Evolutionary conservation across 2,113 vertebrate species (phyloP), one percentile per base, ranked within the genome.

Genomic region (Caracal caracal): DNA sequence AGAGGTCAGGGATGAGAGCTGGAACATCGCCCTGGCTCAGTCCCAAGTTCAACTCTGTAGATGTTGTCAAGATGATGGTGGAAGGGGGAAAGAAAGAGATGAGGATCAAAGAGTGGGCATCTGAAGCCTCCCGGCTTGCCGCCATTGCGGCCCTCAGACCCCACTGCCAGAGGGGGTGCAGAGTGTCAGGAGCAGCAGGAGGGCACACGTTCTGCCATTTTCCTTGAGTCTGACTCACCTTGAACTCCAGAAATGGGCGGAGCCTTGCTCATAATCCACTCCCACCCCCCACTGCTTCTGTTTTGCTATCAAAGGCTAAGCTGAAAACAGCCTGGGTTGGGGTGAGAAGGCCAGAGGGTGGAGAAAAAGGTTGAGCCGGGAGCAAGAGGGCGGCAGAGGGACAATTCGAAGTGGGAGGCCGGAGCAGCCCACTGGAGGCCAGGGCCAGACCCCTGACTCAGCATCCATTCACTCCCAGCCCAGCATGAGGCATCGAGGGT

Each of bases 1-100:
- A 89, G 95, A 97, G 95, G 92, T 97, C 94, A 97, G 61, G 89
- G 89, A 90, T 35, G 19, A 96, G 92, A 88, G 79, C 93, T 93
- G 87, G 96, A 95, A 92, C 63, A 68, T 10, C 0, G 78, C 93
- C 94, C 94, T 95, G 98, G 97, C 97, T 84, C 87, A 47, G 80
- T 9, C 79, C 93, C 97, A 97, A 97, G 51, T 43, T 93, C 95
- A 95, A 90, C 88, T 88, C 88, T 90, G 49, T 28, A 71, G 86
- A 79, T 96, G 75, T 43, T 86, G 88, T 96, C 75, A 96, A 91
- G 90, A 97, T 70, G 83, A 84, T 37, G 70, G 82, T 26, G 49
- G 86, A 73, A 73, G 33, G 63, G 47, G 59, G 40, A 26, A 90
- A 82, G 43, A 88, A 81, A 86, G 43, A 63, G 6, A 37, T 43